Evolutionary conservation across 2,888 invertebrate genomes (phyloP).

Genomic region (Scelioninae gen. 2): DNA sequence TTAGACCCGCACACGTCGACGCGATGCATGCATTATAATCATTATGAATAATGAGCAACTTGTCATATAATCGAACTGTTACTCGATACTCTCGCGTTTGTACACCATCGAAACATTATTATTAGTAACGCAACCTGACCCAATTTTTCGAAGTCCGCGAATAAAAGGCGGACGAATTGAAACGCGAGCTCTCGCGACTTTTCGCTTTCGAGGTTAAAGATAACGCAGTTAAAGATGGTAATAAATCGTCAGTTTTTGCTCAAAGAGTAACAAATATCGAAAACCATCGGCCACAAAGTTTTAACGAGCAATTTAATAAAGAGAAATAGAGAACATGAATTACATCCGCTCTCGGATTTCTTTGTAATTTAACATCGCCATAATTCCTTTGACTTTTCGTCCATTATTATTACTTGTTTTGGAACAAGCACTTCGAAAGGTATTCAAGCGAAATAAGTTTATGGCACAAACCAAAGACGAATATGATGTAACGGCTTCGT

Average conservation of each 20-base stretch:
- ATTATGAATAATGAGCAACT: slow-evolving; percentile 48
- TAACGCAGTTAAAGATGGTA: slow-evolving; percentile 1
- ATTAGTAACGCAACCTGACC: slow-evolving; percentile 39
- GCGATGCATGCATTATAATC: slow-evolving; percentile 43
- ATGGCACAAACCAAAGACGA: too few species aligned
- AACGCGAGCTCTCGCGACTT: not conserved
- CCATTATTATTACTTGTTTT: too few species aligned
- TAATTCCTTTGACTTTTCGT: too few species aligned
- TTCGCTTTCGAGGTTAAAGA: too few species aligned
- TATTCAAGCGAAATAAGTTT: too few species aligned
- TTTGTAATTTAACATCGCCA: too few species aligned
- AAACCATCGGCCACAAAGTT: slow-evolving; percentile 9
- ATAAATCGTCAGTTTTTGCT: slow-evolving; percentile 5
- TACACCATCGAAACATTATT: slow-evolving; percentile 21
- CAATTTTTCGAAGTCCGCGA: slow-evolving; percentile 17
- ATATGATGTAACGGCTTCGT: too few species aligned
- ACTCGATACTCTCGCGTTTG: slow-evolving; percentile 29
- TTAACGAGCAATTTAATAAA: slow-evolving; percentile 13
- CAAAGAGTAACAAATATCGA: slow-evolving; percentile 3
- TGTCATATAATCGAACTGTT: slow-evolving; percentile 47
- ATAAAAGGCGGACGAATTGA: slow-evolving; percentile 5
- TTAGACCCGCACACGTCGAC: slow-evolving; percentile 28
- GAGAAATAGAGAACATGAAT: not conserved
- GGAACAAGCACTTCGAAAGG: too few species aligned
- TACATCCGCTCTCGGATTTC: too few species aligned